Percentiles rank a stretch among this genome's conserved stretches.
phyloP scores from a whole-genome alignment of 2,113 vertebrate genomes.

The Vireo altiloquus region DNA sequence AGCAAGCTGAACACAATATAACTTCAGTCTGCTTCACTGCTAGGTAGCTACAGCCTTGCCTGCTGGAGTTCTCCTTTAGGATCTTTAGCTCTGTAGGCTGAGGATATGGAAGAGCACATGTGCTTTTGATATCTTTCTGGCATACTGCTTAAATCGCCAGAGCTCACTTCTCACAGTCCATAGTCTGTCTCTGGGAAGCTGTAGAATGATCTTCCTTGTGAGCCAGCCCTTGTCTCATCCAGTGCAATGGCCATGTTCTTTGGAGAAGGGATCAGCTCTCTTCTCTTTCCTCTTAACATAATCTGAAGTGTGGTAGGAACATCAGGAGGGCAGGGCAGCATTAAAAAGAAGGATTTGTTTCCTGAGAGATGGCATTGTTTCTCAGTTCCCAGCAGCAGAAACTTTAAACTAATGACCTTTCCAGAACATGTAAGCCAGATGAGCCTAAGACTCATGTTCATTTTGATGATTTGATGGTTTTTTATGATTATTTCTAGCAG shows the following conservation, averaged over 20 bases:
- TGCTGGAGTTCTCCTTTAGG: background rate
- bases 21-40: background rate
- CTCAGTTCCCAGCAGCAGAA: background rate
- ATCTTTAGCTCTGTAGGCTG: background rate
- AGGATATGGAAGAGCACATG: background rate
- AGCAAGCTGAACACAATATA: background rate
- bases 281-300: background rate
- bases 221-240: background rate
- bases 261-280: background rate
- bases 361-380: background rate
- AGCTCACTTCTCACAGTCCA: background rate
- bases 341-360: background rate
- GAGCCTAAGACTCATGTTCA: background rate
- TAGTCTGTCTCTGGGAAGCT: background rate
- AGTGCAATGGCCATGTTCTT: background rate
- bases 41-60: background rate
- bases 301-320: background rate
- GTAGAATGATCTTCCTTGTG: background rate
- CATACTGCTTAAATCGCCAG: background rate
- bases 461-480: background rate
- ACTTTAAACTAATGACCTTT: slow-evolving; percentile 9
- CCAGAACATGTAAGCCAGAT: background rate
- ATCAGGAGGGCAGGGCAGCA: background rate
- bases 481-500: background rate
- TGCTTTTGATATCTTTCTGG: background rate